phyloP scores from a whole-genome alignment of 2,888 invertebrate genomes.

The Eristalis arbustorum region DNA sequence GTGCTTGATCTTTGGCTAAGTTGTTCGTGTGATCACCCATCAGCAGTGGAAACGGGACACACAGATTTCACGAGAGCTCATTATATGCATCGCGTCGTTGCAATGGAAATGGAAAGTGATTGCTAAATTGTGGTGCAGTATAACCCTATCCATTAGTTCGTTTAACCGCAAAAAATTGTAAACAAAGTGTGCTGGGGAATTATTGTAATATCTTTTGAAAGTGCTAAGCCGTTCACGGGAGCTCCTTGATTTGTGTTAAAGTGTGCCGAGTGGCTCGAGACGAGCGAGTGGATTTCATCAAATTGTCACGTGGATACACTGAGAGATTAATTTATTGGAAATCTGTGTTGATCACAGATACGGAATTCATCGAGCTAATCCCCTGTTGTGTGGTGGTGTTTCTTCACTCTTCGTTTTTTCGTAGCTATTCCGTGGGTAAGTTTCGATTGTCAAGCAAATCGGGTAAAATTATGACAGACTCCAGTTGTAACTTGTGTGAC shows the following conservation, averaged over 20 bases:
- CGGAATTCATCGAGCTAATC: neutral
- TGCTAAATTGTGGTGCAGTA: constrained; percentile 56
- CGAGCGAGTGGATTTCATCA: constrained; percentile 35
- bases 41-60: neutral
- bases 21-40: constrained; percentile 32
- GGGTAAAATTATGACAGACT: constrained; percentile 8
- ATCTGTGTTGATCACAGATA: neutral
- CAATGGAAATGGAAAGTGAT: constrained; percentile 63
- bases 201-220: constrained; percentile 30
- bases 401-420: neutral
- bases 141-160: constrained; percentile 41
- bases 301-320: constrained; percentile 29
- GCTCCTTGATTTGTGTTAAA: neutral
- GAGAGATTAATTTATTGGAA: neutral
- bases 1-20: constrained; percentile 57
- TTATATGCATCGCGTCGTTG: constrained; percentile 23
- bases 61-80: constrained; percentile 45
- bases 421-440: constrained; percentile 28
- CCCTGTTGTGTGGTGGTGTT: neutral
- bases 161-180: constrained; percentile 61
- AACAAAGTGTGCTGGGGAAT: constrained; percentile 46
- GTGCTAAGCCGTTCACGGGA: constrained; percentile 1
- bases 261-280: constrained; percentile 2
- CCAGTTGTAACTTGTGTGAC: constrained; percentile 14
- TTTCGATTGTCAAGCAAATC: constrained; percentile 13